Evolutionary conservation across 2,888 invertebrate species (phyloP).

Genomic region (Campopleginae sp.): DNA sequence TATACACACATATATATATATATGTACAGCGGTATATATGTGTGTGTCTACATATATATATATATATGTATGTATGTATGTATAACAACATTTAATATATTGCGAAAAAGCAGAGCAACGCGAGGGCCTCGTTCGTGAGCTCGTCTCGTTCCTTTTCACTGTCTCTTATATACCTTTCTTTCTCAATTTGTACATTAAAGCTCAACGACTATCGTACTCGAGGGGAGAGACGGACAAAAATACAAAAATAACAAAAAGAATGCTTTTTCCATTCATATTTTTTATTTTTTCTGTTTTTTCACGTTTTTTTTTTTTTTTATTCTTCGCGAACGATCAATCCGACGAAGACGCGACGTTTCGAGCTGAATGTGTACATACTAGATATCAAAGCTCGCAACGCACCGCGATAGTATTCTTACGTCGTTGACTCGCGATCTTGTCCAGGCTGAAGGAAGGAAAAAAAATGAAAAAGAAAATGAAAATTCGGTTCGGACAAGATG

Average conservation of each 20-base stretch:
- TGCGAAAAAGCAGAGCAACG: conserved; percentile 58
- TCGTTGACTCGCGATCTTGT: conserved; percentile 50
- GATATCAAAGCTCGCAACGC: conserved; percentile 61
- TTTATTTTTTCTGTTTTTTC: conserved; percentile 12
- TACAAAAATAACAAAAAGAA: conserved; percentile 35
- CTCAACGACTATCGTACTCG: conserved; percentile 46
- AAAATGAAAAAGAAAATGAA: conserved; percentile 15
- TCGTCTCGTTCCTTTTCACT: conserved; percentile 32
- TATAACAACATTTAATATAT: conserved; percentile 67
- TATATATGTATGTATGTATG: conserved; percentile 69
- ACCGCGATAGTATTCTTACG: conserved; percentile 54
- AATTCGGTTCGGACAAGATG: conserved; percentile 52
- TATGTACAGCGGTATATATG: conserved; percentile 69
- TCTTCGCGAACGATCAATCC: conserved; percentile 13
- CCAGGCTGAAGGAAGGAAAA: conserved; percentile 31
- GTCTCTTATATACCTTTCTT: conserved; percentile 22
- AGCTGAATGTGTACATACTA: conserved; percentile 63
- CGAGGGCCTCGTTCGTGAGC: conserved; percentile 44
- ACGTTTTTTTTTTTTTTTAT: conserved; percentile 30
- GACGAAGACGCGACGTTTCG: conserved; percentile 44
- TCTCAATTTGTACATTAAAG: conserved; percentile 63
- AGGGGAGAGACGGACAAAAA: conserved; percentile 17
- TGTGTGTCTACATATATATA: conserved; percentile 68
- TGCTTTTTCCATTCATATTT: conserved; percentile 7
- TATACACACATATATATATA: conserved; percentile 67